phyloP scores from a whole-genome alignment of 2,797 vertebrate species.

The Siniperca obscura region DNA sequence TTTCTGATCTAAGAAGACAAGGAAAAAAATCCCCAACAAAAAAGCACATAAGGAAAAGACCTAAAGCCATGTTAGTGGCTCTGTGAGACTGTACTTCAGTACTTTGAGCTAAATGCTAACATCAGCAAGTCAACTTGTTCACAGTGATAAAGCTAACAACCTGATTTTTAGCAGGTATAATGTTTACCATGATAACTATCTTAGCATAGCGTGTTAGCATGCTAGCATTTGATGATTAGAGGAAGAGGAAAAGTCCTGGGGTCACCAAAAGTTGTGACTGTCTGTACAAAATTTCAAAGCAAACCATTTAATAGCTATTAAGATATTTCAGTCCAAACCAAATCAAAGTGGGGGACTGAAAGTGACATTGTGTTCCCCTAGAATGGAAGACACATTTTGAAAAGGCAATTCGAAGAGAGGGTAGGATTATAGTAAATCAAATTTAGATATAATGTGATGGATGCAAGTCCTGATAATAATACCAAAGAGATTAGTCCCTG shows the following conservation, averaged over 20 bases:
- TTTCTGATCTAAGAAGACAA: neutral
- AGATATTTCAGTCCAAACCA: neutral
- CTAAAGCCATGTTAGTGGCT: neutral
- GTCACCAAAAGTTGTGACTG: neutral
- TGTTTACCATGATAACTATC: too few relatives aligned
- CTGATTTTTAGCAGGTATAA: neutral
- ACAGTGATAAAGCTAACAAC: neutral
- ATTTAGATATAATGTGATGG: slow-evolving; percentile 21
- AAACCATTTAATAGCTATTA: neutral
- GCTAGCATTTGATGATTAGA: neutral
- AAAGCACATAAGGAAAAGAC: neutral
- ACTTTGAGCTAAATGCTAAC: neutral
- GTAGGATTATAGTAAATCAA: slow-evolving; percentile 23
- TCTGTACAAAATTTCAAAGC: neutral
- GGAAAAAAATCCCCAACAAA: neutral
- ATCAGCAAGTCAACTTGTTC: neutral
- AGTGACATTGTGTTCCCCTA: neutral
- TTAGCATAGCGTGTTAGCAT: too few relatives aligned
- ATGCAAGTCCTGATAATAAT: slow-evolving; percentile 3
- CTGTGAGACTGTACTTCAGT: neutral
- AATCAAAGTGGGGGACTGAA: neutral
- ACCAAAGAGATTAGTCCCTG: neutral
- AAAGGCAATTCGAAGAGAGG: slow-evolving; percentile 3
- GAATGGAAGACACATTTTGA: neutral
- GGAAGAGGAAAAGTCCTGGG: neutral